phyloP scores from a whole-genome alignment of 2,113 vertebrate species.

The Albula glossodonta region DNA sequence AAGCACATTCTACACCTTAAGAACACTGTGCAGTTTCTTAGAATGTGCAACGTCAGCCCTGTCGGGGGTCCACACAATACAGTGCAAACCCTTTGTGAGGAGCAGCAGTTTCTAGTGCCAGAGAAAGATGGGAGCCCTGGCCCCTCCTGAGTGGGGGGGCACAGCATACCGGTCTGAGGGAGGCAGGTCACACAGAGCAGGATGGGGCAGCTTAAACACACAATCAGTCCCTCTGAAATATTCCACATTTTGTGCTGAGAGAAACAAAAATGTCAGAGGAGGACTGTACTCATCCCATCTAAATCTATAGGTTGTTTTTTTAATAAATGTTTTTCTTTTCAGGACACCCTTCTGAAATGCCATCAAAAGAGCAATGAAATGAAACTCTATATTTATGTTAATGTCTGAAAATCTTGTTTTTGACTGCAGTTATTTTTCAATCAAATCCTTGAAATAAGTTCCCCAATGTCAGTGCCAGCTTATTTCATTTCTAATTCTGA shows the following conservation, averaged over 20 bases:
- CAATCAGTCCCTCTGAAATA: neutral
- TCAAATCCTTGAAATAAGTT: constrained; percentile 25
- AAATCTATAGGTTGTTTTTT: neutral
- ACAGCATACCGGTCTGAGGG: neutral
- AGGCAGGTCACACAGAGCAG: neutral
- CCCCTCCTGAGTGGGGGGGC: no score
- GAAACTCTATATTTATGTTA: neutral
- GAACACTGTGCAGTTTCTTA: neutral
- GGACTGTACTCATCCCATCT: neutral
- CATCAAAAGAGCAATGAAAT: neutral
- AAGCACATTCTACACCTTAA: neutral
- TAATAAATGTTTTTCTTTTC: neutral
- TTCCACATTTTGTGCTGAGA: neutral
- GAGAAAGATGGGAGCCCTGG: neutral
- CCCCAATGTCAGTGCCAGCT: constrained; percentile 6
- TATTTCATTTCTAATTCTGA: constrained; percentile 24
- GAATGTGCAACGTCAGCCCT: neutral
- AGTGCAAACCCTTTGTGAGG: neutral
- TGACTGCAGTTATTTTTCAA: constrained; percentile 23
- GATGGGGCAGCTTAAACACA: neutral
- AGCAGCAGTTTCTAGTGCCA: neutral
- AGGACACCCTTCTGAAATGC: neutral
- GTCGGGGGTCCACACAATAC: neutral
- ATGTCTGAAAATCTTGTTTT: constrained; percentile 12
- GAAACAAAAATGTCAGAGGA: neutral